Evolutionary conservation across 2,113 vertebrate species (phyloP).

Genomic region (Poeciliopsis turrubarensis): DNA sequence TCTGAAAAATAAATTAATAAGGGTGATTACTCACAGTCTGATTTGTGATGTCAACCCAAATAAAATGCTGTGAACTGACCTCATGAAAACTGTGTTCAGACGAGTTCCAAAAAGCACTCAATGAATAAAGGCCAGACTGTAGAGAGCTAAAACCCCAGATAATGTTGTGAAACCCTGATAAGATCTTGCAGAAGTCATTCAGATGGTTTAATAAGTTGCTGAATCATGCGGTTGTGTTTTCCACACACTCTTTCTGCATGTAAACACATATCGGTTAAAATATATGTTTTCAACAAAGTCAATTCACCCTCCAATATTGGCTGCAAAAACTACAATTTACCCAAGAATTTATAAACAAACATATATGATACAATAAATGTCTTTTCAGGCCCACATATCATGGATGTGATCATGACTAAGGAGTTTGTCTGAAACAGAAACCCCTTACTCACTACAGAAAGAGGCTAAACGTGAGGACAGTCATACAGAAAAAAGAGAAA

Average conservation of each 20-base stretch:
- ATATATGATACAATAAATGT: not conserved
- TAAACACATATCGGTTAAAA: not conserved
- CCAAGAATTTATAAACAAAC: not conserved
- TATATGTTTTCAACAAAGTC: no score
- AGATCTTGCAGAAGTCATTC: not conserved
- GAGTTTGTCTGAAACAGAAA: constrained; percentile 43
- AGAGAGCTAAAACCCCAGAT: not conserved
- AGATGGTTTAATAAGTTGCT: not conserved
- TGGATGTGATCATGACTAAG: not conserved
- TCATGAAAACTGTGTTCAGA: not conserved
- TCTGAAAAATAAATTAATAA: no score
- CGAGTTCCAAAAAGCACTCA: not conserved
- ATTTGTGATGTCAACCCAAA: no score
- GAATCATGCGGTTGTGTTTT: not conserved
- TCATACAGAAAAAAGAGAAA: constrained; percentile 73
- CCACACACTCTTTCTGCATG: not conserved
- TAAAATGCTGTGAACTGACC: no score
- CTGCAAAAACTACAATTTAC: not conserved
- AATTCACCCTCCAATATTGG: not conserved
- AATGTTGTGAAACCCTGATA: not conserved
- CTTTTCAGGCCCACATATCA: not conserved
- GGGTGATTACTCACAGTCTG: no score
- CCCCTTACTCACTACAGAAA: constrained; percentile 58
- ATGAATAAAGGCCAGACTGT: not conserved
- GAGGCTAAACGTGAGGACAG: constrained; percentile 48